phyloP scores from a whole-genome alignment of 2,797 vertebrate species.

The Anabacerthia variegaticeps region DNA sequence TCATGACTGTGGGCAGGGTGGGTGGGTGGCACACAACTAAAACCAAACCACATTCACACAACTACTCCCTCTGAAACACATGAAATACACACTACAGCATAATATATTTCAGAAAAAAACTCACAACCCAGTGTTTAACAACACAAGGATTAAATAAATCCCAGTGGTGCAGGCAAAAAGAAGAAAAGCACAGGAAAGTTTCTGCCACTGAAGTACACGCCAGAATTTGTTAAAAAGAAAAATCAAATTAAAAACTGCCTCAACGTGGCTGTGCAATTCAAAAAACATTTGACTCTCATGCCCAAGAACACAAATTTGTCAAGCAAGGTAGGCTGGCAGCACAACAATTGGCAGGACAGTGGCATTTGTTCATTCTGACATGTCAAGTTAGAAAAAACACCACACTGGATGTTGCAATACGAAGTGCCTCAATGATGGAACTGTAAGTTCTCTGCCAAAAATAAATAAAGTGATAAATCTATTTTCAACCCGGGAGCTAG shows the following conservation, averaged over 20 bases:
- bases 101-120: background rate
- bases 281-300: background rate
- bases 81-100: background rate
- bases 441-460: conserved; percentile 4
- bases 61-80: background rate
- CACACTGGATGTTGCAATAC: background rate
- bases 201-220: background rate
- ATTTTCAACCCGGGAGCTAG: background rate
- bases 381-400: background rate
- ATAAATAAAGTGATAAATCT: conserved; percentile 4
- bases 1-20: background rate
- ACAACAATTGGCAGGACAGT: background rate
- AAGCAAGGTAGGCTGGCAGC: background rate
- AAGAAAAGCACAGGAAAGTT: background rate
- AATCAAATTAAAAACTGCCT: background rate
- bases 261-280: background rate
- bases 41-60: background rate
- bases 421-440: background rate
- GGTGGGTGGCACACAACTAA: background rate
- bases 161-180: background rate
- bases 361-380: background rate
- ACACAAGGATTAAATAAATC: background rate
- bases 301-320: background rate
- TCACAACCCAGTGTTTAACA: background rate
- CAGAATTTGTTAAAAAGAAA: background rate